Base-by-base conservation (phyloP, 2,888 invertebrate species). In the Bombyx huttoni region DNA sequence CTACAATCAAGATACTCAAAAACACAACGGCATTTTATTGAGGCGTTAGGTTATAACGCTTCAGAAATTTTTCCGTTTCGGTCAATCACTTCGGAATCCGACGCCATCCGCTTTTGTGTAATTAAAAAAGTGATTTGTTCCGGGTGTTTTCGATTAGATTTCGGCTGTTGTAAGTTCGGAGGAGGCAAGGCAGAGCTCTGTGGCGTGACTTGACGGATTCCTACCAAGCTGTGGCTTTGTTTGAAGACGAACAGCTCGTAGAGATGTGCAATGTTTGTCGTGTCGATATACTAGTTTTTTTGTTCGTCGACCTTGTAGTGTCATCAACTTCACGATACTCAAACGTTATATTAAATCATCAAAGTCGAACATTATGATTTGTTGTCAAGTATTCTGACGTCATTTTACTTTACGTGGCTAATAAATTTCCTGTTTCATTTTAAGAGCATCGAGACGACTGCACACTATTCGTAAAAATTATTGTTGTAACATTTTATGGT, bases 141-240 rank as follows among this genome's bases (percentile, higher is more conserved):
- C 83, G 84, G 83, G 73, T 76, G 77, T 79, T 81, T 83, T 83
- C 75, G 84, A 84, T 85, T 84, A 80, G 78, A 74, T 79, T 83
- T 83, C 70, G 82, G 78, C 69, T 75, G 75, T 75, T 73, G 72
- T 66, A 59, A 53, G 60, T 57, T 33, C 49, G 57, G 58, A 58
- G 59, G 56, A 57, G 61, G 64, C 55, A 60, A 62, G 63, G 62
- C 58, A 60, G 65, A 62, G 60, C 56, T 64, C 61, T 65, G 57
- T 62, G 64, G 70, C 80, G 77, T 87, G 87, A 86, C 86, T 84
- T 71, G 83, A 78, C 85, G 75, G 73, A 84, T 84, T 85, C 80
- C 76, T 75, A 59, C 61, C 71, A 68, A 68, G 70, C 62, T 68
- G 63, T 68, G 72, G 68, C 79, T 80, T 81, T 81, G 77, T 81